A percentile compares a stretch with the other conserved stretches of the same genome.
phyloP scores from a whole-genome alignment of 2,113 vertebrate species.

The Cardinalis cardinalis region DNA sequence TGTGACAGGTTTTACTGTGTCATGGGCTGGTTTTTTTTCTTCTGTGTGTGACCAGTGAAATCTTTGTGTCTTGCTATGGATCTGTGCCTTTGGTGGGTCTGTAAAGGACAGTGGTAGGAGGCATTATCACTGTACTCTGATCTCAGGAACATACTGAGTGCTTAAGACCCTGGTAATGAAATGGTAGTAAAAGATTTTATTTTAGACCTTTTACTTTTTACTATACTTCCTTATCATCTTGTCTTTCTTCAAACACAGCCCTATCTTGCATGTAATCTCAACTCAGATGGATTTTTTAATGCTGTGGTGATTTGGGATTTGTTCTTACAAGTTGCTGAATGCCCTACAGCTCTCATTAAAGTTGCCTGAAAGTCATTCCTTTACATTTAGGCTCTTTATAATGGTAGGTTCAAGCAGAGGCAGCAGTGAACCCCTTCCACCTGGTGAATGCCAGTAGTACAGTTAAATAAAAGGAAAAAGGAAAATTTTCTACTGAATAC shows the following conservation, averaged over 20 bases:
- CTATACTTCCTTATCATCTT: conserved; percentile 28
- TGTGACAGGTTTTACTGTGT: neutral
- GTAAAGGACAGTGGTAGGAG: neutral
- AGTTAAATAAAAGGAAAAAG: neutral
- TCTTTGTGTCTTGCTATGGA: neutral
- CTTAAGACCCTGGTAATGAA: conserved; percentile 35
- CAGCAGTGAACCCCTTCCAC: neutral
- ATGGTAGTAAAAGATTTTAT: conserved; percentile 34
- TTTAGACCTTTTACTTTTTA: conserved; percentile 45
- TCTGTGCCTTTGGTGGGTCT: neutral
- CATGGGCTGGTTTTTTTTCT: neutral
- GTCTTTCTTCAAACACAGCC: neutral
- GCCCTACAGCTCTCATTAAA: conserved; percentile 44
- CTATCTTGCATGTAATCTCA: neutral
- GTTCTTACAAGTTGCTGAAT: conserved; percentile 38
- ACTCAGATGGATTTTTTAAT: conserved; percentile 47
- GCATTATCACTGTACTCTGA: conserved; percentile 19
- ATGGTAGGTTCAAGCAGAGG: neutral
- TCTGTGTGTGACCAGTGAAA: neutral
- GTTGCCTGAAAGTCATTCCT: conserved; percentile 43
- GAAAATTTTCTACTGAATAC: neutral
- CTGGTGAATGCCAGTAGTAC: neutral
- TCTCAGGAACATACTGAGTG: neutral
- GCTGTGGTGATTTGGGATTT: conserved; percentile 36
- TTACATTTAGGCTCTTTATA: neutral